Evolutionary conservation across 2,888 invertebrate species (phyloP).

Genomic region (Yponomeuta sedellus): DNA sequence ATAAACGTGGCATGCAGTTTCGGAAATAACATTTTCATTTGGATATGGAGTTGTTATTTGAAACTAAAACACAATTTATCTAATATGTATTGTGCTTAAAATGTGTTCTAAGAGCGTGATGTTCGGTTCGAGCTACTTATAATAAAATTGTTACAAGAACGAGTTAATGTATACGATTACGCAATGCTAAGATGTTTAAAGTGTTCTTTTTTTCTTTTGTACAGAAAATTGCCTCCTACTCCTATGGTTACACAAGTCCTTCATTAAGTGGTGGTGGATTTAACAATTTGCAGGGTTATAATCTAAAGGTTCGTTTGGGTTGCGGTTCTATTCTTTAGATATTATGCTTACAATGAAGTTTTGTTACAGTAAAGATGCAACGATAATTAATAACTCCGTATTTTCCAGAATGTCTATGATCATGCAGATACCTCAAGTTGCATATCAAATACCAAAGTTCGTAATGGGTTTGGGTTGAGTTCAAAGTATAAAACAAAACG

Average conservation of each 20-base stretch:
- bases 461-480: constrained; percentile 87
- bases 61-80: too few species aligned
- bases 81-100: too few species aligned
- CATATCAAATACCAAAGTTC: constrained; percentile 89
- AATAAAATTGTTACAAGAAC: too few species aligned
- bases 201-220: constrained; percentile 25
- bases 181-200: not conserved
- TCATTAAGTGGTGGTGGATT: constrained; percentile 60
- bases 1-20: too few species aligned
- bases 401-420: constrained; percentile 87
- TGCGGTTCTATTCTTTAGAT: constrained; percentile 5
- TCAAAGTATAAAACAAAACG: constrained; percentile 21
- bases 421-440: constrained; percentile 89
- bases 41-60: too few species aligned
- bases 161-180: too few species aligned
- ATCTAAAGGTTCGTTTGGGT: constrained; percentile 46
- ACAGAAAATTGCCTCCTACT: constrained; percentile 30
- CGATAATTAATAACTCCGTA: not conserved
- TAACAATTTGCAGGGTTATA: constrained; percentile 32
- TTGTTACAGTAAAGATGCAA: too few species aligned
- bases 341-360: too few species aligned
- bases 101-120: too few species aligned
- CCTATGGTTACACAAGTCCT: constrained; percentile 57
- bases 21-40: too few species aligned
- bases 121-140: too few species aligned